phyloP scores from a whole-genome alignment of 2,888 invertebrate species.

The Drosophila anomalata region DNA sequence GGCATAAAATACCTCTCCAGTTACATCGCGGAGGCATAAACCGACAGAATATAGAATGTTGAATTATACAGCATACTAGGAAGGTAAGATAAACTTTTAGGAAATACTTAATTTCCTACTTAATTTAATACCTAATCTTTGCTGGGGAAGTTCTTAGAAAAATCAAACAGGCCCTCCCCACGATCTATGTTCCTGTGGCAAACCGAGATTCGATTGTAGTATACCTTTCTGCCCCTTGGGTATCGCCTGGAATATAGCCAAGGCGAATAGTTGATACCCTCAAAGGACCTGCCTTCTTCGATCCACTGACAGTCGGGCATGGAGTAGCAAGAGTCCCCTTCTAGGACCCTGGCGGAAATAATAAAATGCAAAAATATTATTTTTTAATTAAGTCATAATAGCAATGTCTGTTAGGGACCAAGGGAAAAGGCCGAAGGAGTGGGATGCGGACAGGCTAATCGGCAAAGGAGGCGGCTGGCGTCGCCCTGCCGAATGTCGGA shows the following conservation, averaged over 20 bases:
- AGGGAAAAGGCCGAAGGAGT: not conserved
- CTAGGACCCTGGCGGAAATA: conserved; percentile 21
- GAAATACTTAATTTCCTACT: too few relatives aligned
- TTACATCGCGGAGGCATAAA: too few relatives aligned
- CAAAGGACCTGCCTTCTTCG: not conserved
- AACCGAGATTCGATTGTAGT: not conserved
- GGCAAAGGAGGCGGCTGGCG: conserved; percentile 3
- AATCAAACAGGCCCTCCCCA: too few relatives aligned
- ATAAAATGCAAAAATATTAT: conserved; percentile 52
- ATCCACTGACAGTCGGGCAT: not conserved
- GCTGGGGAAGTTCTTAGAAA: too few relatives aligned
- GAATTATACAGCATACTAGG: too few relatives aligned
- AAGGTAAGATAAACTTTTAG: too few relatives aligned
- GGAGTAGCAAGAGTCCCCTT: not conserved
- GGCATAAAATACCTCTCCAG: too few relatives aligned
- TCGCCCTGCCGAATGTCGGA: not conserved
- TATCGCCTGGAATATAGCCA: not conserved
- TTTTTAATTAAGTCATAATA: conserved; percentile 62
- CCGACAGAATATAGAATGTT: too few relatives aligned
- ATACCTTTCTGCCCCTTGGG: not conserved
- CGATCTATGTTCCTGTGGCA: too few relatives aligned
- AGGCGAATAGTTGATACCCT: not conserved
- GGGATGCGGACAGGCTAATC: conserved; percentile 17
- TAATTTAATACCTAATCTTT: too few relatives aligned
- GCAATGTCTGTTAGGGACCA: conserved; percentile 33